Base-by-base conservation (phyloP, 2,797 vertebrate genomes). In the Anomalospiza imberbis region DNA sequence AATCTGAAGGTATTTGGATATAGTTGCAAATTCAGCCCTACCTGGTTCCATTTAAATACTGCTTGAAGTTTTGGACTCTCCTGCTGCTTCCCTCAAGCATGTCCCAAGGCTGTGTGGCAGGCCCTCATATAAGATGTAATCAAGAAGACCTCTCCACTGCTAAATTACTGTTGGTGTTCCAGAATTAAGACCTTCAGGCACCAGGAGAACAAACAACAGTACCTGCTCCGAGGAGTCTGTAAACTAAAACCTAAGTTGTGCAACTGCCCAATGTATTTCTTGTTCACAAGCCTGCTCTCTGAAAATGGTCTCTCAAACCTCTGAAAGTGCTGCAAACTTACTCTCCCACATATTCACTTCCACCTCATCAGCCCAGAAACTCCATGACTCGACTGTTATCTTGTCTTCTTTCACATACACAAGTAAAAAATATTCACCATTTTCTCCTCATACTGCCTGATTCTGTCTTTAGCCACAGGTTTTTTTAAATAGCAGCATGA, bases 301-400 rank as follows among this genome's bases (percentile, higher is more conserved):
- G 78, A 36, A 75, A 79, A 73, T 7, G 13, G 1, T 25, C 31
- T 47, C 42, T 70, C 28, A 68, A 31, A 29, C 20, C 47, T 42
- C 50, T 79, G 34, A 10, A 82, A 74, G 4, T 26, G 15, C 29
- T 72, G 50, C 11, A 34, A 3, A 20, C 4, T 72, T 40, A 6
- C 6, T n/a, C 7, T 77, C 36, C 18, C 17, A 54, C 5, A 2
- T 13, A 16, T 18, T 62, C 8, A 84, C 13, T 54, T 60, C 18
- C 29, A 31, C 18, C 6, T 55, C 22, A 42, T 58, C 18, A 70
- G 44, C 17, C 12, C 66, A 81, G 28, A 4, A 55, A 6, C 6
- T 85, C 63, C 21, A 16, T 3, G 10, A 55, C 4, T 15, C 0
- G 0, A 2, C 8, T 38, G 8, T 10, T 63, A 24, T 42, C 22